phyloP scores from a whole-genome alignment of 2,113 vertebrate genomes.

The Willisornis vidua region DNA sequence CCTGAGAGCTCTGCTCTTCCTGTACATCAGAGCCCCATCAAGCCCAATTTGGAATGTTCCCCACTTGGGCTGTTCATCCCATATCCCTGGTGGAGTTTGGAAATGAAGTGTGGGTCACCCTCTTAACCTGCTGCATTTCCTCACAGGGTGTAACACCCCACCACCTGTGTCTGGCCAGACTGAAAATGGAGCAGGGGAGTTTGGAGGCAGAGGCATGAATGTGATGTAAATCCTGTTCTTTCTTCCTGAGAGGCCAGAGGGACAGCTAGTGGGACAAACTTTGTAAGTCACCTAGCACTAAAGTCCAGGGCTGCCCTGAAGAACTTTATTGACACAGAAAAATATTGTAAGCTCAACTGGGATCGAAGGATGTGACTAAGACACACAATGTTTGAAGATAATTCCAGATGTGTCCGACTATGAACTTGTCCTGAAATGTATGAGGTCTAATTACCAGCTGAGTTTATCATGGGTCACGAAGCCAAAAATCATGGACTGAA shows the following conservation, averaged over 20 bases:
- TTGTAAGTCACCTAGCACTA: background rate
- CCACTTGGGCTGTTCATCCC: background rate
- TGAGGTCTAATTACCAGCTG: background rate
- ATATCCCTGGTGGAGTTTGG: background rate
- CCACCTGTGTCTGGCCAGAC: background rate
- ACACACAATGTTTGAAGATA: background rate
- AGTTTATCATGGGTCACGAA: background rate
- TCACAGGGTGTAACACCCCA: fast-evolving
- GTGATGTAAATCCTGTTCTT: background rate
- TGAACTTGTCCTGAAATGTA: background rate
- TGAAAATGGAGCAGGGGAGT: background rate
- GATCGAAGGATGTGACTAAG: background rate
- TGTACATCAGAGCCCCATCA: background rate
- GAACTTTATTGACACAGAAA: background rate
- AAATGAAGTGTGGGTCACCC: background rate
- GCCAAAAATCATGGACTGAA: background rate
- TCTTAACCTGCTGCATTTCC: background rate
- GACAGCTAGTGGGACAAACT: background rate
- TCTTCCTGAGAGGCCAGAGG: background rate
- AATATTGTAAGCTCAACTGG: fast-evolving
- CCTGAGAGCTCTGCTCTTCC: fast-evolving
- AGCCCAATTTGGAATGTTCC: fast-evolving
- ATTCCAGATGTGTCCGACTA: background rate
- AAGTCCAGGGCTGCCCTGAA: background rate
- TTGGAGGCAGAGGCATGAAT: background rate